Evolutionary conservation across 2,797 vertebrate genomes (phyloP), one percentile per base, ranked within the genome.

Genomic region (Alcedo quadribrachys): DNA sequence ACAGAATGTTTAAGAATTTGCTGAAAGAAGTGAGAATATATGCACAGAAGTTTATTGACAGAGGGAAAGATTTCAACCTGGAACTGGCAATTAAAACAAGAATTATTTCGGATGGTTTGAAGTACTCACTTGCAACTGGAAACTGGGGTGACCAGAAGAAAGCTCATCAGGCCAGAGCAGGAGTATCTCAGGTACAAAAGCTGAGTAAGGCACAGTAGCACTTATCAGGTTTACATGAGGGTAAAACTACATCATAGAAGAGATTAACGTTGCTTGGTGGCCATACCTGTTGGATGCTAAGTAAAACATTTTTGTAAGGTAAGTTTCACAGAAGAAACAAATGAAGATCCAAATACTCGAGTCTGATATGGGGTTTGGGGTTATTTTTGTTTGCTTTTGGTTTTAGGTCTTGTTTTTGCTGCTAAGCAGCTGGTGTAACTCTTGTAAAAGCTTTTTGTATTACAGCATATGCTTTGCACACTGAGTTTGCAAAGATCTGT

Each of bases 131-230:
- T 91, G 99, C 99, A 81, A 99, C 99, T 2, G 99, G 99, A 37
- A 99, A 99, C 97, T 99, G 99, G 99, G 99, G 99, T 6, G 99
- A 99, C 45, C 99, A 99, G 73, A 99, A 99, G 97, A 99, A 99
- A 96, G 99, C 99, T 90, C 99, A 99, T 95, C 99, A 99, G 96
- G 99, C 99, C 91, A 97, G 99, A 96, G 99, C 99, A 12, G 99
- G 99, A 27, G 99, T 99, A 8, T 99, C 99, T 57, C 99, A 99
- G 98, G 99, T 98, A 93, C 96, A 24, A 4, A 4, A 71, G 50
- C 46, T 65, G 37, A 54, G 28, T n/a, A 60, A 81, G 14, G 28
- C 55, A 12, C 20, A 25, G 45, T 37, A 63, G 40, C 11, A 5
- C 62, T 81, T 85, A 30, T 48, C 55, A 63, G 22, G 16, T 46